Evolutionary conservation across 2,113 vertebrate genomes (phyloP), one percentile per base, ranked within the genome.

Genomic region (Myiopsitta monachus): DNA sequence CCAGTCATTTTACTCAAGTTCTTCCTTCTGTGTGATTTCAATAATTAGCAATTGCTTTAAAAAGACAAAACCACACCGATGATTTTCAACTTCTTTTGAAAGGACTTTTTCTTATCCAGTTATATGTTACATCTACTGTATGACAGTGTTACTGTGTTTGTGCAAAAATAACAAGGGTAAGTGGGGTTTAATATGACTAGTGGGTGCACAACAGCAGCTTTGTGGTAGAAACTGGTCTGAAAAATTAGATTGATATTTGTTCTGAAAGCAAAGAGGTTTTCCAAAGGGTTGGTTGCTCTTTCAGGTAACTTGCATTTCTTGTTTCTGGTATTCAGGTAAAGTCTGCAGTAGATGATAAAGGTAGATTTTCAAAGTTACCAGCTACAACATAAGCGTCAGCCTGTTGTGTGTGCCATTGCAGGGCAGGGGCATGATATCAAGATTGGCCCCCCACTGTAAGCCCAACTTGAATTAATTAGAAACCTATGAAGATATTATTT

Each of bases 1-100:
- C 15, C n/a, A n/a, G 36, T 55, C 7, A 54, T 87, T 80, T 88
- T 74, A 74, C 23, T 83, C 9, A 59, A 10, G 12, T 67, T 15
- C 28, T 86, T 92, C 27, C 12, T 93, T 90, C 63, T 62, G 14
- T 31, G 30, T 80, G 39, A 62, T 85, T 92, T 88, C 83, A 92
- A 57, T 61, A 52, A 87, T 87, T 49, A 84, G 75, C 52, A 30
- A 55, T 83, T 81, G 9, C 39, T 90, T 93, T 73, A 18, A 64
- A 83, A 63, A 28, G 23, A 7, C 22, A 7, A 93, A 88, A 2
- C 11, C 39, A 62, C 38, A 52, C 3, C 2, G 27, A 13, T 61
- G 88, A 81, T 72, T 86, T 90, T 47, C 21, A 75, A 23, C 27
- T 43, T 72, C 49, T 88, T 87, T 80, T 43, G 41, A 92, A 66